Base-by-base conservation (phyloP, 1,140 invertebrate genomes). In the Drosophila bocqueti region DNA sequence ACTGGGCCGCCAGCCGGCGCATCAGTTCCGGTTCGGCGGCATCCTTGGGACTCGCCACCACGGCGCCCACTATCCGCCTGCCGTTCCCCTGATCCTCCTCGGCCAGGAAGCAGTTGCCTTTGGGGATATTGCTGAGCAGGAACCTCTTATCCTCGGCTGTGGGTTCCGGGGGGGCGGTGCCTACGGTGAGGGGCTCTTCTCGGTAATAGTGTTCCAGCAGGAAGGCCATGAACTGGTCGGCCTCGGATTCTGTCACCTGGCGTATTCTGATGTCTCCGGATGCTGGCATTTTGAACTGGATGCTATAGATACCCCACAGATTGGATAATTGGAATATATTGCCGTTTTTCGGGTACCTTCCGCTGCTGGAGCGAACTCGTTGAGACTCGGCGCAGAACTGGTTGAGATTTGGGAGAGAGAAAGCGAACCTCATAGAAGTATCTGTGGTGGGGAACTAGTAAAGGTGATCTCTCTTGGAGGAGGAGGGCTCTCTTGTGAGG, bases 161-260 rank as follows among this genome's bases (percentile, higher is more conserved):
- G 0, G 86, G 85, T 4, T 79, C 57, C 7, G 76, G 73, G 0
- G 85, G 85, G 9, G 31, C 54, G 4, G 62, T 72, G 45, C 85
- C 85, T 7, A 24, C 59, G 24, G 85, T 90, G 4, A 90, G 40
- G 1, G 85, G 85, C 21, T 90, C 85, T 24, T 90, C 85, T 3
- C 47, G 75, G 15, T 90, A 90, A 40, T 90, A 90, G 40, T 90
- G 79, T 24, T 38, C 49, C 26, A 55, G 69, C 11, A 90, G 79
- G 26, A 90, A 90, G n/a, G 68, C 9, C 40, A 90, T 67, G 0
- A 90, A 34, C 4, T 50, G 46, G 3, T 55, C 49, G 11, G 61
- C 24, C 13, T 90, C 81, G 0, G 40, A 31, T 2, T 0, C 45
- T 1, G 6, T 13, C 3, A 67, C 68, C 58, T 72, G 65, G 18